A percentile compares a stretch with the other conserved stretches of the same genome.
These are phyloP conservation scores for Cebus imitator DNA, from an alignment of 2,113 vertebrate species.

Conservation along the genomic window DNA sequence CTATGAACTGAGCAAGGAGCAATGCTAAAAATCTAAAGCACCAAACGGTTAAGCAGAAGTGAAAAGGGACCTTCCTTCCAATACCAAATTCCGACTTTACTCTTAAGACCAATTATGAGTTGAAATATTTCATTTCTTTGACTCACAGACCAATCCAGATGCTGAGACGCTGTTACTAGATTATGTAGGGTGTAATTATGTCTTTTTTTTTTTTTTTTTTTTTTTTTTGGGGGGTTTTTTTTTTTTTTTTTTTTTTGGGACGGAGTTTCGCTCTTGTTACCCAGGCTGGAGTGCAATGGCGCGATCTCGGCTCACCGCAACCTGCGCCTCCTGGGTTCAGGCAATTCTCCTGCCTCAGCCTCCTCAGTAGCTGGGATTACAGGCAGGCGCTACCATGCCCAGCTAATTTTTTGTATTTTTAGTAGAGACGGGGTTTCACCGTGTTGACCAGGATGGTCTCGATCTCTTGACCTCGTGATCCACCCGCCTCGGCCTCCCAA, in stretches of 20 bases:
- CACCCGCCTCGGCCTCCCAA: too few relatives aligned
- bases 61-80: not conserved
- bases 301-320: too few relatives aligned
- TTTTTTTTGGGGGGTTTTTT: not conserved
- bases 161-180: not conserved
- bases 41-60: not conserved
- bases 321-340: too few relatives aligned
- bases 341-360: too few relatives aligned
- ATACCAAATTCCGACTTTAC: not conserved
- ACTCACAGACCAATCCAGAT: not conserved
- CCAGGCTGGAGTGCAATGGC: too few relatives aligned
- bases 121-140: not conserved
- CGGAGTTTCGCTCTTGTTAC: too few relatives aligned
- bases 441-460: too few relatives aligned
- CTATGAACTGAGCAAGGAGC: not conserved
- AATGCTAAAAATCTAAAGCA: not conserved
- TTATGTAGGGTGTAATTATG: not conserved
- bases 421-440: too few relatives aligned
- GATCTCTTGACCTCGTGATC: too few relatives aligned
- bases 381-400: too few relatives aligned
- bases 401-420: too few relatives aligned
- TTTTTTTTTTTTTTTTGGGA: not conserved
- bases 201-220: constrained; percentile 8
- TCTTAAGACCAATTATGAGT: not conserved
- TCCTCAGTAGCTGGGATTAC: too few relatives aligned